A percentile compares a stretch with the other conserved stretches of the same genome.
Evolutionary conservation across 2,888 invertebrate species (phyloP).

Genomic region (Nomada flava): DNA sequence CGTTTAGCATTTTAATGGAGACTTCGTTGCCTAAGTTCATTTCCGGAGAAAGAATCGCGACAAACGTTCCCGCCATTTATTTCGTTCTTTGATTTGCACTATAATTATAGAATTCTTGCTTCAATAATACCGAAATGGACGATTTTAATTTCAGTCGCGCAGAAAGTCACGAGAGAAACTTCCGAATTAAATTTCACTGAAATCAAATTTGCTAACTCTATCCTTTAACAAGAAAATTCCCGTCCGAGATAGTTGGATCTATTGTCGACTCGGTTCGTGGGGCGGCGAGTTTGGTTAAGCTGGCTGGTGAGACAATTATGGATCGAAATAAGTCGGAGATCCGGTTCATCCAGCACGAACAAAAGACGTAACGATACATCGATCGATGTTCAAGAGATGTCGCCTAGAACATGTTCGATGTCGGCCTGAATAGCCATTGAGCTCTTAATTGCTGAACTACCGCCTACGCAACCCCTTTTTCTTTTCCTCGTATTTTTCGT

Average conservation of each 20-base stretch:
- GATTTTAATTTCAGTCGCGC: background rate
- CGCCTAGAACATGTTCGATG: slow-evolving; percentile 66
- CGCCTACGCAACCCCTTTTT: background rate
- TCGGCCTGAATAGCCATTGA: slow-evolving; percentile 66
- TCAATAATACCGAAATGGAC: too few species aligned
- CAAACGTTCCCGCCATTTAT: background rate
- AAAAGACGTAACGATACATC: slow-evolving; percentile 71
- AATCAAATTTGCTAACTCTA: too few species aligned
- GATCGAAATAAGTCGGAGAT: slow-evolving; percentile 76
- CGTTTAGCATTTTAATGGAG: slow-evolving; percentile 75
- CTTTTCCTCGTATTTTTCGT: background rate
- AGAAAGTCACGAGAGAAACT: too few species aligned
- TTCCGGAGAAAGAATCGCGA: slow-evolving; percentile 4
- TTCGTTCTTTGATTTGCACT: background rate
- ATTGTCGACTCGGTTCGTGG: slow-evolving; percentile 34
- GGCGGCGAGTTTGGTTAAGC: slow-evolving; percentile 71
- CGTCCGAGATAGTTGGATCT: too few species aligned
- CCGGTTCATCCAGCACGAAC: slow-evolving; percentile 58
- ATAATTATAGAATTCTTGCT: background rate
- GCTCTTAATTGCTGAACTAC: slow-evolving; percentile 68
- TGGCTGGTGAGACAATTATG: slow-evolving; percentile 71
- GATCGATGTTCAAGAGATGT: slow-evolving; percentile 35
- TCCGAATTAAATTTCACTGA: too few species aligned
- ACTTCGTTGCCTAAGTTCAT: slow-evolving; percentile 39
- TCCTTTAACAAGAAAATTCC: too few species aligned